These are phyloP conservation scores for Chionoecetes opilio DNA, from an alignment of 1,140 invertebrate species.

Conservation along the genomic window DNA sequence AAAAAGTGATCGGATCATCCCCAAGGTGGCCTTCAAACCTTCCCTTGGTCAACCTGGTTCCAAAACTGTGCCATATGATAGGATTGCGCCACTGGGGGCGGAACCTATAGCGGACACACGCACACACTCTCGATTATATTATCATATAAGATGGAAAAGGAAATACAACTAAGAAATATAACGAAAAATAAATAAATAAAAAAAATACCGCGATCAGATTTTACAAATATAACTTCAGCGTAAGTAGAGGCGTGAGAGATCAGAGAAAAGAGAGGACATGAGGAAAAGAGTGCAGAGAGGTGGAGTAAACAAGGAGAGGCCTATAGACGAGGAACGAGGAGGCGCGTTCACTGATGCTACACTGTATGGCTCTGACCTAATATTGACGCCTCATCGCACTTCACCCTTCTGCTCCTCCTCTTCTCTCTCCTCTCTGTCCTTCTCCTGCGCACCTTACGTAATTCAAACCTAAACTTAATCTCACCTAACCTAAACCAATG, in stretches of 20 bases:
- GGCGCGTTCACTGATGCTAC: neutral
- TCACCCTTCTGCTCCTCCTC: neutral
- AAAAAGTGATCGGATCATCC: too few species aligned
- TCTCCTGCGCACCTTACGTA: too few species aligned
- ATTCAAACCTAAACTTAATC: too few species aligned
- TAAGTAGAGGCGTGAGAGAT: neutral
- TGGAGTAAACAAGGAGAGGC: neutral
- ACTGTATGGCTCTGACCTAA: neutral
- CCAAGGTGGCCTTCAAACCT: too few species aligned
- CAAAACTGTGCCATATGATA: too few species aligned
- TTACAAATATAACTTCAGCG: neutral
- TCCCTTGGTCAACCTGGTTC: too few species aligned
- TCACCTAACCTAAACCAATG: too few species aligned
- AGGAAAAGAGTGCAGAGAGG: neutral
- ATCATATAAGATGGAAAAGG: neutral
- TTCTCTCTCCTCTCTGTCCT: neutral
- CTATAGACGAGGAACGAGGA: neutral
- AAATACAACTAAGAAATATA: neutral
- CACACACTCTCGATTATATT: too few species aligned
- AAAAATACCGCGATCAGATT: neutral
- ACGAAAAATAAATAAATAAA: neutral
- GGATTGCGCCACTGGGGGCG: too few species aligned
- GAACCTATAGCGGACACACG: too few species aligned
- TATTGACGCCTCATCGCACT: neutral
- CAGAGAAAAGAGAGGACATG: neutral